Evolutionary conservation across 2,888 invertebrate genomes (phyloP).

Genomic region (Epirrhoe tristata): DNA sequence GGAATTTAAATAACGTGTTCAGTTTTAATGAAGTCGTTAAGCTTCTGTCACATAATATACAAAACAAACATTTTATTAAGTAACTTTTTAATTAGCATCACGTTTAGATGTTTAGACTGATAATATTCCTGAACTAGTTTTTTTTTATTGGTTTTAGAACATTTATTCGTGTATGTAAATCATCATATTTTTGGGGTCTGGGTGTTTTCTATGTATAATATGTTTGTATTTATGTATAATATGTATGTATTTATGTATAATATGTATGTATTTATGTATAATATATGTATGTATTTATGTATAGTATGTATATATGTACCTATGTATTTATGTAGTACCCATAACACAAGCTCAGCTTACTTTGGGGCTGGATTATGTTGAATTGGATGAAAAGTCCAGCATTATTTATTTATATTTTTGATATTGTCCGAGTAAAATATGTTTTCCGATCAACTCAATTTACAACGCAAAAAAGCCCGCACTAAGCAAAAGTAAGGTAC

Average conservation of each 20-base stretch:
- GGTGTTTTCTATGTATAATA: too few species aligned
- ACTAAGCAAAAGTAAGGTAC: neutral
- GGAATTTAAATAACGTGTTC: conserved; percentile 7
- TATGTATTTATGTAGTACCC: too few species aligned
- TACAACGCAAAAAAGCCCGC: neutral
- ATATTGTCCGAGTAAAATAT: neutral
- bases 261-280: too few species aligned
- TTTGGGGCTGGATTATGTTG: neutral
- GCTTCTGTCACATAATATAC: conserved; percentile 17
- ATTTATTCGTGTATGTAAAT: too few species aligned
- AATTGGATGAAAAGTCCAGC: neutral
- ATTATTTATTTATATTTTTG: neutral
- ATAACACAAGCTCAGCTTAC: too few species aligned
- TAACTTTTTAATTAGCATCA: neutral
- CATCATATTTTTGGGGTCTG: too few species aligned
- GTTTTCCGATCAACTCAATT: neutral
- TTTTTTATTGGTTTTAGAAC: neutral
- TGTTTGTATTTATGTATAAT: too few species aligned
- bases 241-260: too few species aligned
- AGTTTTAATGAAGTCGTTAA: conserved; percentile 30
- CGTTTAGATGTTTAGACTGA: neutral
- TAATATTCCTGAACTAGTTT: neutral
- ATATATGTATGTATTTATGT: too few species aligned
- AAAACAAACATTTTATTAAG: conserved; percentile 4
- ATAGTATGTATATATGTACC: too few species aligned